Conservation (phyloP, 2,113 vertebrate genomes). For the Centropus unirufus region DNA sequence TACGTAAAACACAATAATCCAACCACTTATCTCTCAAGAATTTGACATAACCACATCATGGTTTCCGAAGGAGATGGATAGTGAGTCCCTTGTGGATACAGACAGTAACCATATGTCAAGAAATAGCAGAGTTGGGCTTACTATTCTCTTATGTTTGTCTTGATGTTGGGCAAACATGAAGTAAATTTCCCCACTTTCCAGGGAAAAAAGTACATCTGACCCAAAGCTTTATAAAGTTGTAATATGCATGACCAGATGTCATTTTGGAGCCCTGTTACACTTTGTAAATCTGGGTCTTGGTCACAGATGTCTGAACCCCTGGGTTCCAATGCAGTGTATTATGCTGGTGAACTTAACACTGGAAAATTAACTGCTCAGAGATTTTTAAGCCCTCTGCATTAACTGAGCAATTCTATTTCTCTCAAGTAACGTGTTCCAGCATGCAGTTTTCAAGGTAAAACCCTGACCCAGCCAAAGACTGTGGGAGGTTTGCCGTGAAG, state of each 20-base stretch:
- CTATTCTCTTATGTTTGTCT: background rate
- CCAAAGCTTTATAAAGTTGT: background rate
- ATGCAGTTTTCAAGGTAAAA: slow-evolving; percentile 12
- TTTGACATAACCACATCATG: background rate
- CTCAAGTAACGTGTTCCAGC: background rate
- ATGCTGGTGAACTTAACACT: background rate
- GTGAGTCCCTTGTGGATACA: background rate
- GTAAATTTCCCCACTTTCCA: background rate
- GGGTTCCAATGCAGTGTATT: background rate
- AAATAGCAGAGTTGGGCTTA: background rate
- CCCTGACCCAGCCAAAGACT: background rate
- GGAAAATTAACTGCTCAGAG: background rate
- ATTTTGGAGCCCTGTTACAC: background rate
- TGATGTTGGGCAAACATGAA: background rate
- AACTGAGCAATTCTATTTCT: background rate
- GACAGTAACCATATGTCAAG: background rate
- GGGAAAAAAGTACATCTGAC: background rate
- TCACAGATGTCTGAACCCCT: background rate
- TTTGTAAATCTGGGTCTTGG: background rate
- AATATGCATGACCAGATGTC: background rate
- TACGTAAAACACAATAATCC: background rate
- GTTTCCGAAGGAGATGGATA: background rate
- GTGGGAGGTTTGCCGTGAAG: background rate
- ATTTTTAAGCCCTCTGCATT: background rate
- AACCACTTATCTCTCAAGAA: background rate